Percentiles rank a stretch among this genome's conserved stretches.
Conservation (phyloP, 2,797 vertebrate genomes). For the Pipistrellus pygmaeus region DNA sequence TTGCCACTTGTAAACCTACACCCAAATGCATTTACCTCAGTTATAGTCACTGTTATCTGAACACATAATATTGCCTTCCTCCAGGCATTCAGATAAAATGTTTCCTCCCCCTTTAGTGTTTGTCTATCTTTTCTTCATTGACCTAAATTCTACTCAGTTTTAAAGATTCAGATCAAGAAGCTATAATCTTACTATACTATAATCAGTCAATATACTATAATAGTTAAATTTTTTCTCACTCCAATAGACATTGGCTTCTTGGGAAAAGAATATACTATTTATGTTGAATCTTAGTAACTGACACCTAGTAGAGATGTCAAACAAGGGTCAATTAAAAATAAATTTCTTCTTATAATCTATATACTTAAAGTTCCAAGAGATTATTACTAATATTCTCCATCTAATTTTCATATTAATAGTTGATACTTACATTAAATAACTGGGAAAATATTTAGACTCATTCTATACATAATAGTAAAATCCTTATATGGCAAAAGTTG, state of each 20-base stretch:
- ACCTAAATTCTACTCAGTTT: slow-evolving; percentile 1
- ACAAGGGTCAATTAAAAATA: neutral
- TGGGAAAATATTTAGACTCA: neutral
- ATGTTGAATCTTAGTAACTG: neutral
- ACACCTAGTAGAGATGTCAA: neutral
- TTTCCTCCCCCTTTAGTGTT: neutral
- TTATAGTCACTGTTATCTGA: neutral
- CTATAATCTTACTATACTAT: neutral
- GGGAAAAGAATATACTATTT: neutral
- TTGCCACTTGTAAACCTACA: neutral
- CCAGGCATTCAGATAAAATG: neutral
- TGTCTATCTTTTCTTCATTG: neutral
- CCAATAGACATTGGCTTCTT: neutral
- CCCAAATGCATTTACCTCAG: neutral
- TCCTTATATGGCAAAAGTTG: neutral
- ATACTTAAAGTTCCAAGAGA: neutral
- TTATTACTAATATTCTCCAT: neutral
- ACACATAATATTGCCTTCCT: neutral
- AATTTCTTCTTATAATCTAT: neutral
- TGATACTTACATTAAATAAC: slow-evolving; percentile 6
- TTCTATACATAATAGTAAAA: neutral
- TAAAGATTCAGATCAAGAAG: neutral
- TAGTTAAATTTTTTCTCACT: neutral
- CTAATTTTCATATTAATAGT: neutral
- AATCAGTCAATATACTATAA: neutral